Conservation (phyloP, 2,113 vertebrate species). For the Phyllopteryx taeniolatus region DNA sequence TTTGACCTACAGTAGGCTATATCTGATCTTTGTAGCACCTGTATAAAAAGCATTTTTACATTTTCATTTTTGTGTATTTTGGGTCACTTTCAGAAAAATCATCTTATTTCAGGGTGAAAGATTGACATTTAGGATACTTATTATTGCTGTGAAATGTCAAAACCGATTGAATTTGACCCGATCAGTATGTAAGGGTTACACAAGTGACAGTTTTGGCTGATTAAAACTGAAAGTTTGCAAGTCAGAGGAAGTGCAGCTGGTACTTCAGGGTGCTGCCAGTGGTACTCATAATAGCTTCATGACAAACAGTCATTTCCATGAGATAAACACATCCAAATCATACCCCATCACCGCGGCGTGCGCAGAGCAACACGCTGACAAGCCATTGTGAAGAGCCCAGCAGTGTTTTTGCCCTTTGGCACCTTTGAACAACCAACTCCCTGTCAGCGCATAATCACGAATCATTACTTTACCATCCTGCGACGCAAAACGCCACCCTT, state of each 20-base stretch:
- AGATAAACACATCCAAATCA: slow-evolving; percentile 37
- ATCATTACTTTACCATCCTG: slow-evolving; percentile 55
- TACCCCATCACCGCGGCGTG: slow-evolving; percentile 41
- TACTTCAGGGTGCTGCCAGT: slow-evolving; percentile 18
- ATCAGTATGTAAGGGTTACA: neutral
- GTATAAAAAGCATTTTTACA: too few species aligned
- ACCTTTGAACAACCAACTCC: slow-evolving; percentile 39
- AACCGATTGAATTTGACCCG: neutral
- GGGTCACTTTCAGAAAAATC: neutral
- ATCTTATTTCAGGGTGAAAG: neutral
- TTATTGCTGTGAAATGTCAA: neutral
- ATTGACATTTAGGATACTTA: neutral
- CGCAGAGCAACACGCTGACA: slow-evolving; percentile 39
- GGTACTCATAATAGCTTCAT: slow-evolving; percentile 32
- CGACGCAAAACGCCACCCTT: slow-evolving; percentile 40
- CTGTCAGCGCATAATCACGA: slow-evolving; percentile 45
- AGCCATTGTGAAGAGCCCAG: slow-evolving; percentile 44
- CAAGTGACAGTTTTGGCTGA: slow-evolving; percentile 58
- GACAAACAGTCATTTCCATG: slow-evolving; percentile 11
- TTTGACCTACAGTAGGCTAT: too few species aligned
- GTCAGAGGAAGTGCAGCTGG: slow-evolving; percentile 28
- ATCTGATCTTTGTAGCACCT: too few species aligned
- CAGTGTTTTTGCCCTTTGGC: slow-evolving; percentile 37
- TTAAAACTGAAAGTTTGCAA: slow-evolving; percentile 36
- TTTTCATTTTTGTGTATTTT: neutral